A percentile compares a stretch with the other conserved stretches of the same genome.
Evolutionary conservation across 2,113 vertebrate species (phyloP).

Genomic region (Peucedramus taeniatus): DNA sequence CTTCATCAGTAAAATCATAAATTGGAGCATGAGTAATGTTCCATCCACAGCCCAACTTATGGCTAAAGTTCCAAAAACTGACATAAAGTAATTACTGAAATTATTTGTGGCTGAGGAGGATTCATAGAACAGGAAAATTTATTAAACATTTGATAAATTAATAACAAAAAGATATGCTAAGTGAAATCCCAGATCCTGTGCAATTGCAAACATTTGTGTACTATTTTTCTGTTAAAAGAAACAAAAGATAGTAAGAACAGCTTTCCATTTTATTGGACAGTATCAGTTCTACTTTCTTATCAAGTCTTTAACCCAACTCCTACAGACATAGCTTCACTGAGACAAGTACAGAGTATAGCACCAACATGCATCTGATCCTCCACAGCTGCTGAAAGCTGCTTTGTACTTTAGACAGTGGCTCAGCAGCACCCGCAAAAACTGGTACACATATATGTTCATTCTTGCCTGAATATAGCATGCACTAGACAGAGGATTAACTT

Average conservation of each 20-base stretch:
- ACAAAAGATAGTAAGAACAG: neutral
- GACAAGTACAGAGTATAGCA: neutral
- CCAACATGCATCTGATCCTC: fast-evolving
- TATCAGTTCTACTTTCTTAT: neutral
- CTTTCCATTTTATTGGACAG: neutral
- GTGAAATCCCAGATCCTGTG: neutral
- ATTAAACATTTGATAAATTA: neutral
- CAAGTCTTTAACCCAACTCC: neutral
- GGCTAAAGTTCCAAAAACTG: neutral
- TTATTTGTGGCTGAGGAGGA: neutral
- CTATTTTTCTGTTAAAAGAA: neutral
- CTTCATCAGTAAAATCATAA: neutral
- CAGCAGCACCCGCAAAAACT: neutral
- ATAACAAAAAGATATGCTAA: neutral
- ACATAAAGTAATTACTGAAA: neutral
- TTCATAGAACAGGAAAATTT: neutral
- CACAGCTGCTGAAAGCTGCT: neutral
- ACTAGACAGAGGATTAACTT: no score
- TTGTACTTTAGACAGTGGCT: neutral
- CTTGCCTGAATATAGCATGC: neutral
- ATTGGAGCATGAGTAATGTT: neutral
- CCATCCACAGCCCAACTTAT: neutral
- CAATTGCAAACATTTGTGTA: neutral
- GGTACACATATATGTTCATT: neutral
- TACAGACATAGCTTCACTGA: neutral